These are phyloP conservation scores for Echinometra lucunter DNA, from an alignment of 53 echinoderm and acorn worm genomes.

Conservation along the genomic window DNA sequence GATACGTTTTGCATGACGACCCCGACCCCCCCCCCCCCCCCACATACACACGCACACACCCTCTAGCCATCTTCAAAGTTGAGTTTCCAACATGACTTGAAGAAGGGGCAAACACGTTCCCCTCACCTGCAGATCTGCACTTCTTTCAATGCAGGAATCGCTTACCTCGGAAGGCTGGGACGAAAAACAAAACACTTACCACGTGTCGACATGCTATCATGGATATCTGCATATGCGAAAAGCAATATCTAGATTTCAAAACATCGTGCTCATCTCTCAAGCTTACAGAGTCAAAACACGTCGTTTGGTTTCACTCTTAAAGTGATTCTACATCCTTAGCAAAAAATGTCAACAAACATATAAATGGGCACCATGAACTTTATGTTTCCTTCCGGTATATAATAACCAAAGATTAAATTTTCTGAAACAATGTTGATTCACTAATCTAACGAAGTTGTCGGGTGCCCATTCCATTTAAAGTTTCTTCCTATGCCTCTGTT, in stretches of 20 bases:
- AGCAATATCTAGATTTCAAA: background rate
- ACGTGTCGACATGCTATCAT: background rate
- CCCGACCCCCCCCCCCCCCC: too few species aligned
- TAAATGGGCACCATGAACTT: too few species aligned
- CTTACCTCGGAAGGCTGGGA: background rate
- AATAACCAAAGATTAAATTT: too few species aligned
- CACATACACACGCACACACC: too few species aligned
- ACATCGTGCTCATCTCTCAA: background rate
- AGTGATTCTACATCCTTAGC: background rate
- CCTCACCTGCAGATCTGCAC: background rate
- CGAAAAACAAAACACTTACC: background rate
- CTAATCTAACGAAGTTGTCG: too few species aligned
- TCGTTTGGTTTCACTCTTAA: background rate
- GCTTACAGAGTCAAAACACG: background rate
- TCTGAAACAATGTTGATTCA: too few species aligned
- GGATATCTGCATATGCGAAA: background rate
- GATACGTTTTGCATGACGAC: too few species aligned
- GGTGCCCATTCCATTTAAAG: too few species aligned
- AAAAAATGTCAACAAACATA: background rate
- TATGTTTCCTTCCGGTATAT: too few species aligned
- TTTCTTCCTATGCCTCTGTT: too few species aligned
- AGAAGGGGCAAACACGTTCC: background rate
- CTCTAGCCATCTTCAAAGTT: too few species aligned
- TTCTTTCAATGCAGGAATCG: background rate
- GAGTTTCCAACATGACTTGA: background rate